Conservation (phyloP, 2,888 invertebrate genomes). For the Pilophorus perplexus region DNA sequence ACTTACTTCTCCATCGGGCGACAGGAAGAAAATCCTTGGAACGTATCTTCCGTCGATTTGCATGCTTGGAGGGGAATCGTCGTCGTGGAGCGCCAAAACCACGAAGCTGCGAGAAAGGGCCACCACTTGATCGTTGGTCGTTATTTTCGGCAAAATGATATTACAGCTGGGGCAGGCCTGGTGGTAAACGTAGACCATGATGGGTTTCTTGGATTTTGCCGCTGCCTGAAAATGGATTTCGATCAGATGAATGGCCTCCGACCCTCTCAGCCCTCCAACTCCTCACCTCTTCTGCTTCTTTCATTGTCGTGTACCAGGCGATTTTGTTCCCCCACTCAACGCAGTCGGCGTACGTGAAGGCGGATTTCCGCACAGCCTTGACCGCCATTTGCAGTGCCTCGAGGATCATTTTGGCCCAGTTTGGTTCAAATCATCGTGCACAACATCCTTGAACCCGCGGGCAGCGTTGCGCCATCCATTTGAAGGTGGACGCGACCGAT, state of each 20-base stretch:
- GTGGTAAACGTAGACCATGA: constrained; percentile 33
- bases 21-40: constrained; percentile 45
- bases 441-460: too few relatives aligned
- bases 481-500: too few relatives aligned
- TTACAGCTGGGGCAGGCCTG: constrained; percentile 17
- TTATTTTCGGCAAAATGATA: constrained; percentile 39
- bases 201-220: constrained; percentile 3
- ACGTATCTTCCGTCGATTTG: constrained; percentile 37
- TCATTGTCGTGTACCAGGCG: constrained; percentile 22
- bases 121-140: constrained; percentile 39
- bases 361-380: not conserved
- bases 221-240: not conserved
- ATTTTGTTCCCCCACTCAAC: constrained; percentile 14
- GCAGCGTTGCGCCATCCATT: too few relatives aligned
- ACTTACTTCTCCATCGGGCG: constrained; percentile 41
- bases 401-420: too few relatives aligned
- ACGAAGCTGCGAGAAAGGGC: constrained; percentile 40
- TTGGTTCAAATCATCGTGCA: too few relatives aligned
- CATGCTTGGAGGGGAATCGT: constrained; percentile 25
- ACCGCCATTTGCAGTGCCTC: constrained; percentile 10
- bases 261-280: not conserved
- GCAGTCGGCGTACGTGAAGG: not conserved
- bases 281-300: constrained; percentile 32
- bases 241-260: not conserved
- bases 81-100: constrained; percentile 43